Base-by-base conservation (phyloP, 2,797 vertebrate species). In the Perodicticus potto region DNA sequence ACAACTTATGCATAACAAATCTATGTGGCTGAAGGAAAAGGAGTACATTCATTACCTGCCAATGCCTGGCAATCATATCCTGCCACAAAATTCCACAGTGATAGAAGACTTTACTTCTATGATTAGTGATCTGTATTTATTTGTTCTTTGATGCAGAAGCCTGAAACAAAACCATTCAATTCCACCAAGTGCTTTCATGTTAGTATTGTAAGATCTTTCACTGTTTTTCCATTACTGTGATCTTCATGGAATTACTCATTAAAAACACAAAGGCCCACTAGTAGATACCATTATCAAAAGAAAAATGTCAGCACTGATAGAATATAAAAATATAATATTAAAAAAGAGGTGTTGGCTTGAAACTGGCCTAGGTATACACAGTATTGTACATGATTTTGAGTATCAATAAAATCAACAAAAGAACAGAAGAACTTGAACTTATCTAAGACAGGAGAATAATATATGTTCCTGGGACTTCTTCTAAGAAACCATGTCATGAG, bases 1-100 rank as follows among this genome's bases (percentile, higher is more conserved):
- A 85, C 14, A 74, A 43, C 10, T 67, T 78, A 67, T 59, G 7
- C 20, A 19, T 40, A 40, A 1, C 20, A 70, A 34, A 40, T 69
- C 72, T 94, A 40, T 93, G 45, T 89, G 12, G 70, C 25, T 78
- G 43, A 43, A 92, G 84, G n/a, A 82, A 89, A 94, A 81, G 73
- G 11, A 83, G 27, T 65, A 34, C 23, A 23, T 69, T 74, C 11
- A 25, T 32, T 49, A 27, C 7, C 9, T 63, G 69, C 25, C 27
- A 76, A 4, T 25, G 34, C 61, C 40, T 7, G 10, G 32, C 72
- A n/a, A 40, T 69, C 12, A 4, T 5, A 40, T 63, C 59, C 17
- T 86, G 57, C 53, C 13, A 2, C 49, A 34, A 59, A 78, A 74
- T 78, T 77, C 6, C 37, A 11, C 59, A 86, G 7, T 34, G 57